Conservation (phyloP, 1,140 invertebrate genomes). For the Olivierus martensii region DNA sequence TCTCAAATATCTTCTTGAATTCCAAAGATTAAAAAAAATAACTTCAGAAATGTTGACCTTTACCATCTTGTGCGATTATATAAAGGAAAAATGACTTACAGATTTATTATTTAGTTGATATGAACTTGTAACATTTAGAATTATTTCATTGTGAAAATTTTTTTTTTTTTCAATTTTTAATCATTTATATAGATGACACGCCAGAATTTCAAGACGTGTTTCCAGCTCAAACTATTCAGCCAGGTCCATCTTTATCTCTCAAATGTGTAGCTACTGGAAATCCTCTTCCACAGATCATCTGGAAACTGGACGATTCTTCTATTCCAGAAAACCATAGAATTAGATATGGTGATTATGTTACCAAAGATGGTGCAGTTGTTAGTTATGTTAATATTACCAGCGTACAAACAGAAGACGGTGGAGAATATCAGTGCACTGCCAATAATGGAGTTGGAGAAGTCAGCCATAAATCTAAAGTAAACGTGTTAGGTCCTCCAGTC, state of each 20-base stretch:
- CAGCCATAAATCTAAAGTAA: conserved; percentile 19
- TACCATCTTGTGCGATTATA: too few relatives aligned
- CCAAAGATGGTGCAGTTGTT: conserved; percentile 27
- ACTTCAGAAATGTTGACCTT: too few relatives aligned
- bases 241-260: conserved; percentile 62
- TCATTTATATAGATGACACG: conserved; percentile 53
- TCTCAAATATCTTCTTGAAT: too few relatives aligned
- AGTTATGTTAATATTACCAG: conserved; percentile 35
- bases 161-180: too few relatives aligned
- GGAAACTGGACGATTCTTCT: conserved; percentile 32
- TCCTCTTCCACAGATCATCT: conserved; percentile 46
- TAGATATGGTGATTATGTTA: conserved; percentile 25
- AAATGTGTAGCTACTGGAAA: conserved; percentile 73
- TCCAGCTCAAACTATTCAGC: conserved; percentile 65
- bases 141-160: too few relatives aligned
- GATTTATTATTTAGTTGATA: too few relatives aligned
- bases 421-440: conserved; percentile 30
- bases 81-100: too few relatives aligned
- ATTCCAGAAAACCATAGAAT: conserved; percentile 26
- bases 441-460: conserved; percentile 29
- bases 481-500: conserved; percentile 28
- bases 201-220: conserved; percentile 66
- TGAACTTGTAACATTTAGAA: too few relatives aligned
- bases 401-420: conserved; percentile 30
- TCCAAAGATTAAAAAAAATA: too few relatives aligned